Conservation (phyloP, 2,113 vertebrate genomes). For the Calypte anna region DNA sequence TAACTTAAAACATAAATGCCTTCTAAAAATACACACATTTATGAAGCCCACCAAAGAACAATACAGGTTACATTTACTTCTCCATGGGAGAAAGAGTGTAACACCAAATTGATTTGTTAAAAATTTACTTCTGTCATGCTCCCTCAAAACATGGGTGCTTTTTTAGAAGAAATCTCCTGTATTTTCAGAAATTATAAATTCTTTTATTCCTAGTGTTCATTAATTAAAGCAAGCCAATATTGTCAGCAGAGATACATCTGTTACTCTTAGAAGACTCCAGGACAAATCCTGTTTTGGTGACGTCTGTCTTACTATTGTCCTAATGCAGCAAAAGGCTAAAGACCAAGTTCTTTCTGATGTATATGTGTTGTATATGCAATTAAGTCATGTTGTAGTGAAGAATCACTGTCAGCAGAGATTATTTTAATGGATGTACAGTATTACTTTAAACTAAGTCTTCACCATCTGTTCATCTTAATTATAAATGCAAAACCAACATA, state of each 20-base stretch:
- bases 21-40: not conserved
- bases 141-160: not conserved
- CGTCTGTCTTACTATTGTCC: slow-evolving; percentile 74
- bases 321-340: slow-evolving; percentile 69
- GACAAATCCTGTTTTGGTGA: slow-evolving; percentile 64
- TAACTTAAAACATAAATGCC: not conserved
- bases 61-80: not conserved
- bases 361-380: slow-evolving; percentile 78
- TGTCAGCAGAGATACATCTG: slow-evolving; percentile 68
- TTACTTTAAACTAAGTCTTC: slow-evolving; percentile 79
- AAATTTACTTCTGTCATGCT: not conserved
- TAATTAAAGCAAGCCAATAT: slow-evolving; percentile 62
- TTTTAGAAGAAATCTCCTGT: slow-evolving; percentile 9
- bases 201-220: slow-evolving; percentile 65
- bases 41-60: not conserved
- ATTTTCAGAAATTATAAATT: slow-evolving; percentile 55
- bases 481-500: slow-evolving; percentile 81
- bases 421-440: slow-evolving; percentile 83
- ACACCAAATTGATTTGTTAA: not conserved
- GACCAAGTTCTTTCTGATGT: slow-evolving; percentile 73
- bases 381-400: slow-evolving; percentile 78
- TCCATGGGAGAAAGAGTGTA: not conserved
- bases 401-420: slow-evolving; percentile 78
- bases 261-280: slow-evolving; percentile 54
- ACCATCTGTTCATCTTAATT: slow-evolving; percentile 84